Conservation (phyloP, 2,888 invertebrate species). For the Cremastinae sp. region DNA sequence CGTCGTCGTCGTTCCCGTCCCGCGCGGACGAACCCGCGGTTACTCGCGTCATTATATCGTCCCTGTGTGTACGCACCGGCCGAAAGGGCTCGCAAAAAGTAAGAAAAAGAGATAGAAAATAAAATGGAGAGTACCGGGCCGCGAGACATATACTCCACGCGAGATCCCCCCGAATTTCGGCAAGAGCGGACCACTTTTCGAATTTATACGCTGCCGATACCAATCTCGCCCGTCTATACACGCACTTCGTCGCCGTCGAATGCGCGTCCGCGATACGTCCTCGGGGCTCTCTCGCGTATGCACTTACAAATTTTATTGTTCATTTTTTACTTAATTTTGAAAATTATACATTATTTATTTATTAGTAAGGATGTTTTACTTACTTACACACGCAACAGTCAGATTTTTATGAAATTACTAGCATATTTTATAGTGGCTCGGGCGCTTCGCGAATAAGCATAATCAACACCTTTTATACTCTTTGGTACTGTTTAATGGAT, state of each 20-base stretch:
- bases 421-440: too few species aligned
- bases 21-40: constrained; percentile 43
- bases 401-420: too few species aligned
- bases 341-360: too few species aligned
- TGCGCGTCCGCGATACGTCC: constrained; percentile 13
- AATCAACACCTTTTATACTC: too few species aligned
- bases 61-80: constrained; percentile 32
- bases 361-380: too few species aligned
- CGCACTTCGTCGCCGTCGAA: constrained; percentile 35
- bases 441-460: too few species aligned
- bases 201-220: constrained; percentile 59
- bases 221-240: constrained; percentile 55
- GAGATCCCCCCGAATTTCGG: constrained; percentile 54
- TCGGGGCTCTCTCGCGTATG: neutral
- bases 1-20: constrained; percentile 39
- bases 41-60: constrained; percentile 61
- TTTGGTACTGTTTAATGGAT: too few species aligned
- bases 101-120: constrained; percentile 17
- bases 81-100: constrained; percentile 20
- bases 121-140: constrained; percentile 4
- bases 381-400: too few species aligned
- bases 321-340: neutral
- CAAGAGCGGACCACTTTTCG: constrained; percentile 55
- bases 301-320: neutral
- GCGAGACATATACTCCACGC: constrained; percentile 44